A percentile compares a stretch with the other conserved stretches of the same genome.
These are phyloP conservation scores for Campoplex capitator DNA, from an alignment of 2,888 invertebrate species.

Conservation along the genomic window DNA sequence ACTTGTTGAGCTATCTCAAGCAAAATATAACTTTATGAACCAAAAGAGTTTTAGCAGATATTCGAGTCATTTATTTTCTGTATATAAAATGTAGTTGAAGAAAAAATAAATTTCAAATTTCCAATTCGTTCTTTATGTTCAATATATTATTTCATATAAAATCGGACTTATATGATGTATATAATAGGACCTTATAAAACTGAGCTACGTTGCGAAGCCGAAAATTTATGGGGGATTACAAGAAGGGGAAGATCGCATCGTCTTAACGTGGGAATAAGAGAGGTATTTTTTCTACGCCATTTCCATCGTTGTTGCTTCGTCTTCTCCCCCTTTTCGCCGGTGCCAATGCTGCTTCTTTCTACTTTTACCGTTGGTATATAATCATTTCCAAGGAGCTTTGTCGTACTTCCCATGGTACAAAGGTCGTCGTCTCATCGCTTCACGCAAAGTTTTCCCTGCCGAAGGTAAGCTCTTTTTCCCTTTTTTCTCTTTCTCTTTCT, in stretches of 20 bases:
- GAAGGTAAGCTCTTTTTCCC: slow-evolving; percentile 11
- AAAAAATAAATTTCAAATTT: not conserved
- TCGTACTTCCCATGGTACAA: slow-evolving; percentile 40
- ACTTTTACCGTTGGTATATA: slow-evolving; percentile 19
- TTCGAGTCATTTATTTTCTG: not conserved
- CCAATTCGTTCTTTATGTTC: not conserved
- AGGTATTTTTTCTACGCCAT: slow-evolving; percentile 50
- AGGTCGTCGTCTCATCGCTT: slow-evolving; percentile 40
- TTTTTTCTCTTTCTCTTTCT: not conserved
- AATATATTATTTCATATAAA: not conserved
- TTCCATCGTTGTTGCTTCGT: slow-evolving; percentile 27
- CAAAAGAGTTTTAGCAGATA: not conserved
- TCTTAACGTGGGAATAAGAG: slow-evolving; percentile 68
- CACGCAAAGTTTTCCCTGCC: slow-evolving; percentile 37
- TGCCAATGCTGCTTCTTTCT: slow-evolving; percentile 39
- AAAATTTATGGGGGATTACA: slow-evolving; percentile 68
- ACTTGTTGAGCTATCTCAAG: not conserved
- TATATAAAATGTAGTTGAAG: not conserved
- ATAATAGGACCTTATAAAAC: slow-evolving; percentile 58
- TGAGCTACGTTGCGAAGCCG: slow-evolving; percentile 62
- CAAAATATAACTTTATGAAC: not conserved
- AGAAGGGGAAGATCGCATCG: slow-evolving; percentile 62
- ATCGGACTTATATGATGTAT: slow-evolving; percentile 13
- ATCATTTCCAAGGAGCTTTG: slow-evolving; percentile 28
- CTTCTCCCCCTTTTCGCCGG: slow-evolving; percentile 5